Evolutionary conservation across 35 echinoderm and acorn worm species (phyloP).

Genomic region (Holothuria glaberrima): DNA sequence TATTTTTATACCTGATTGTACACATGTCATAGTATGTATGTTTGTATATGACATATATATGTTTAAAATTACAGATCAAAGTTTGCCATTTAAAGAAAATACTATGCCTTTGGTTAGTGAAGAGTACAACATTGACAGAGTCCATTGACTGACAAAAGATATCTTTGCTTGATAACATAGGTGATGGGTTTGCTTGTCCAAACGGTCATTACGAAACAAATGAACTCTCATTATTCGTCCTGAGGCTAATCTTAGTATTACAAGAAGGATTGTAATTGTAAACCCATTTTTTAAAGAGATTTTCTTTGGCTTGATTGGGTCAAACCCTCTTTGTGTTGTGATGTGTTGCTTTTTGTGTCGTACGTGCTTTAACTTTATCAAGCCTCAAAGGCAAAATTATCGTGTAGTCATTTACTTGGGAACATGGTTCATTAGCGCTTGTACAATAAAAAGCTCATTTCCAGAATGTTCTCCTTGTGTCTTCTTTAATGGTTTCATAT

Average conservation of each 20-base stretch:
- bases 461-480: neutral
- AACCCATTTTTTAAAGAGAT: neutral
- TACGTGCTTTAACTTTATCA: constrained; percentile 46
- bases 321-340: constrained; percentile 45
- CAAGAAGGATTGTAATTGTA: neutral
- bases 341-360: constrained; percentile 40
- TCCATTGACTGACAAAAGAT: too few relatives aligned
- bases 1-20: too few relatives aligned
- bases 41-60: too few relatives aligned
- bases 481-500: neutral
- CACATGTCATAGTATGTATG: too few relatives aligned
- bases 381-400: constrained; percentile 60
- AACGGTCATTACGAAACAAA: too few relatives aligned
- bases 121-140: too few relatives aligned
- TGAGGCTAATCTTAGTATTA: neutral
- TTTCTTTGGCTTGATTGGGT: constrained; percentile 48
- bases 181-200: neutral
- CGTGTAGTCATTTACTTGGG: constrained; percentile 57
- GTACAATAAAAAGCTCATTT: constrained; percentile 63
- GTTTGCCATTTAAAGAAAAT: too few relatives aligned
- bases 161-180: neutral
- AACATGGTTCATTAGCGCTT: constrained; percentile 62
- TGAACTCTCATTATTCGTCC: neutral
- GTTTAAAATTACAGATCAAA: too few relatives aligned
- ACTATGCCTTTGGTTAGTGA: too few relatives aligned